phyloP scores from a whole-genome alignment of 2,797 vertebrate species.

The Scolopax rusticola region DNA sequence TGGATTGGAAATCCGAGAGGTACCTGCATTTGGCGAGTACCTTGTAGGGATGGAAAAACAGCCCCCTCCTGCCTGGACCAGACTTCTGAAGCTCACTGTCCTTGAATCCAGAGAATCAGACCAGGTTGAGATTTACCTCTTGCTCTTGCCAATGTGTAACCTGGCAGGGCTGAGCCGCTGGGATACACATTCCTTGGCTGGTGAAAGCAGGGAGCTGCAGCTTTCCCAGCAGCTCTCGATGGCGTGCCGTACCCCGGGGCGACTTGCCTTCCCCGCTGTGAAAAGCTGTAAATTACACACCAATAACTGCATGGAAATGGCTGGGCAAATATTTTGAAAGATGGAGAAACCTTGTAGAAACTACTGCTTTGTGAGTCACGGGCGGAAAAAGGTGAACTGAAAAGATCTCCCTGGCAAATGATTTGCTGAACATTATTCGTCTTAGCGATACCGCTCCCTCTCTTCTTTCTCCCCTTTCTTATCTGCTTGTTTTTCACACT shows the following conservation, averaged over 20 bases:
- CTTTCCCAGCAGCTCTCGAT: background rate
- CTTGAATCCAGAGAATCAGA: background rate
- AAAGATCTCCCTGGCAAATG: background rate
- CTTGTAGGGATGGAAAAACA: slow-evolving; percentile 1
- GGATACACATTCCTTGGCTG: background rate
- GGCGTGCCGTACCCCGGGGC: background rate
- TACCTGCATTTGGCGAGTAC: background rate
- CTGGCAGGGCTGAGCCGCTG: background rate
- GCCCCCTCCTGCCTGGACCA: background rate
- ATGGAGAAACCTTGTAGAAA: background rate
- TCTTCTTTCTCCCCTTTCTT: background rate
- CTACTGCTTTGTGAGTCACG: background rate
- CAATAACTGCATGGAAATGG: slow-evolving; percentile 59
- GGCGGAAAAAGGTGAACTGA: background rate
- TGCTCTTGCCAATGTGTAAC: slow-evolving; percentile 35
- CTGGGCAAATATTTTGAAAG: slow-evolving; percentile 63
- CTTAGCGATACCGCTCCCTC: rapidly evolving
- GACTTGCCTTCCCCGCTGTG: background rate
- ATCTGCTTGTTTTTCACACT: background rate
- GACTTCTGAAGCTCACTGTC: slow-evolving; percentile 14
- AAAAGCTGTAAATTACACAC: slow-evolving; percentile 51
- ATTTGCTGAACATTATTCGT: background rate
- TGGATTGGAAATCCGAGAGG: slow-evolving; percentile 6
- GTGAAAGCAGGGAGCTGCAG: background rate
- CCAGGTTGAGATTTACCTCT: slow-evolving; percentile 49